Percentiles rank a stretch among this genome's conserved stretches.
Evolutionary conservation across 2,888 invertebrate species (phyloP).

Genomic region (Exephanes ischioxanthus): DNA sequence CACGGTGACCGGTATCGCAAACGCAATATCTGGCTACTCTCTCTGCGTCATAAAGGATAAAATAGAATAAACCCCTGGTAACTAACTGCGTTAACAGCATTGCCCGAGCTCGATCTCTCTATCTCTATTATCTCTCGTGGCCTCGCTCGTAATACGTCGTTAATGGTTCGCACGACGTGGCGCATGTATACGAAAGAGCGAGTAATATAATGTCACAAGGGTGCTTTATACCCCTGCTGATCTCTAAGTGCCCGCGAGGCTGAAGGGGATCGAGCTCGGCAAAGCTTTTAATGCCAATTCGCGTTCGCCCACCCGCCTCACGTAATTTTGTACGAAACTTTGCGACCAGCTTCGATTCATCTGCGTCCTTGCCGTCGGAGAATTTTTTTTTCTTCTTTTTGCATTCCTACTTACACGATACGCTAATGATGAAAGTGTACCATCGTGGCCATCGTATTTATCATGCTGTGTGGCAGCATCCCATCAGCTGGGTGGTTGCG

Average conservation of each 20-base stretch:
- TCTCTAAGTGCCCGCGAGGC: constrained; percentile 26
- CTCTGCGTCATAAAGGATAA: constrained; percentile 59
- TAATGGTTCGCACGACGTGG: constrained; percentile 6
- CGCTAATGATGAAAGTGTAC: not conserved
- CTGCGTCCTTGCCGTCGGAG: constrained; percentile 39
- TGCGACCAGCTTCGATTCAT: constrained; percentile 2
- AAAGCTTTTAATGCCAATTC: constrained; percentile 51
- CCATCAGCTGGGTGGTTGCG: not conserved
- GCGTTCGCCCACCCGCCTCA: constrained; percentile 10
- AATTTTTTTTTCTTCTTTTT: constrained; percentile 68
- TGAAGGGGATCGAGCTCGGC: constrained; percentile 34
- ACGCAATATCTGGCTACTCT: constrained; percentile 56
- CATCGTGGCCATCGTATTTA: not conserved
- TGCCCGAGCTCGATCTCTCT: constrained; percentile 18
- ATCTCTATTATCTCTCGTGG: not conserved
- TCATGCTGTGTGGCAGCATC: not conserved
- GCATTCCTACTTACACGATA: not conserved
- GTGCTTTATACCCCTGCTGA: constrained; percentile 2
- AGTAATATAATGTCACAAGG: not conserved
- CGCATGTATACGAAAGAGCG: not conserved
- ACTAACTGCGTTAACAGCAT: constrained; percentile 62
- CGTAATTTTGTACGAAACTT: constrained; percentile 27
- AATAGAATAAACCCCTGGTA: constrained; percentile 61
- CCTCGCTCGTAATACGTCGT: not conserved
- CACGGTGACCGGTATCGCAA: constrained; percentile 16